phyloP scores from a whole-genome alignment of 1,140 invertebrate species.

The Harpegnathos saltator region DNA sequence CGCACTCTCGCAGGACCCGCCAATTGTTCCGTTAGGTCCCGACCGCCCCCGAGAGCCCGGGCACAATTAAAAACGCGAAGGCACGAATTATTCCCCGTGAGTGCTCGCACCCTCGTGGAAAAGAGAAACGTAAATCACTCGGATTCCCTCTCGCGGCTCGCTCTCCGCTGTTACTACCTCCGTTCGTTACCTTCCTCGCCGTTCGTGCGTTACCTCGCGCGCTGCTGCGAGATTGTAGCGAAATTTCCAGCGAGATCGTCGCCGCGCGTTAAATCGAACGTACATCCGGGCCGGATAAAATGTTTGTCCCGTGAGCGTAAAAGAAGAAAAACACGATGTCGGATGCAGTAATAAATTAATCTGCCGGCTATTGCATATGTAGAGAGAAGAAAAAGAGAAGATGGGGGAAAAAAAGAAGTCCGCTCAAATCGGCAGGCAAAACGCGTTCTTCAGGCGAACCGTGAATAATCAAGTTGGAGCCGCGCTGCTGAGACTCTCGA shows the following conservation, averaged over 20 bases:
- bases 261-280: not conserved
- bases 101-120: slow-evolving; percentile 7
- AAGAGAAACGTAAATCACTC: slow-evolving; percentile 33
- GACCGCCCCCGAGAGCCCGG: not conserved
- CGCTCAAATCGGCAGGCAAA: no score
- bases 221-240: not conserved
- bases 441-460: no score
- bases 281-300: not conserved
- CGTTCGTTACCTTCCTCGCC: not conserved
- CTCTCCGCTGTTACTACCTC: not conserved
- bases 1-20: slow-evolving; percentile 34
- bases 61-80: slow-evolving; percentile 50
- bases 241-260: slow-evolving; percentile 5
- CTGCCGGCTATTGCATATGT: no score
- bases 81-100: slow-evolving; percentile 40
- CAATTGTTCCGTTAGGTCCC: slow-evolving; percentile 25
- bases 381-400: no score
- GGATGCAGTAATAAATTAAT: not conserved
- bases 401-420: no score
- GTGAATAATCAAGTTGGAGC: no score
- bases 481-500: no score
- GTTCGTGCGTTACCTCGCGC: not conserved
- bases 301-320: not conserved
- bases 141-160: slow-evolving; percentile 16
- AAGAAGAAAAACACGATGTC: no score